Evolutionary conservation across 2,113 vertebrate genomes (phyloP), one percentile per base, ranked within the genome.

Genomic region (Cyphomyrus discorhynchus): DNA sequence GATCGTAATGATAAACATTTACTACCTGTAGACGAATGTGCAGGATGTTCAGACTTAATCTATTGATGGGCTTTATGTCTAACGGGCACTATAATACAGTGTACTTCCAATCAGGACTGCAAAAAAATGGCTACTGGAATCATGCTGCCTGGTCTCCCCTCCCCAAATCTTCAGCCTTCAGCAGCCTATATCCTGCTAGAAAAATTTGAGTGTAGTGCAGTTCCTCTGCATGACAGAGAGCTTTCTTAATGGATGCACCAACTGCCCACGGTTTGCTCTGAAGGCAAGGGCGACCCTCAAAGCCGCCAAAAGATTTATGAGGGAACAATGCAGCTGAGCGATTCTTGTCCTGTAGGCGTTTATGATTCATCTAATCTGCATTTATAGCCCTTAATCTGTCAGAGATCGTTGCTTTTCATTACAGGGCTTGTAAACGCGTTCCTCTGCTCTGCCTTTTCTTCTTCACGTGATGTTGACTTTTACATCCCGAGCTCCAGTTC

Each of bases 351-450:
- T 39, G 31, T 21, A 86, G 86, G 89, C 66, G 86, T 77, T 87
- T 87, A 90, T 90, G 62, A 90, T 82, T 90, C 89, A 90, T 87
- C 85, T 87, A 87, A 87, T 90, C 89, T 90, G 89, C 89, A 90
- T 86, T 87, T 90, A 87, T 50, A 87, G 89, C 58, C 86, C 66
- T 90, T 90, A 90, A 90, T 90, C 89, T 88, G 84, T 66, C 89
- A 87, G 86, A 90, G 89, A 87, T 86, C 42, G 86, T 87, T 90
- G 84, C 52, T 70, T 87, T 90, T 90, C 89, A 90, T 90, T 90
- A 90, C 49, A 47, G 45, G 50, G 66, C 84, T 87, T 90, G 62
- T 90, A 86, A 90, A 70, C 45, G 58, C n/a, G 49, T 27, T 90
- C 42, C 77, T n/a, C 42, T 35, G 11, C 24, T 42, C 66, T 35